Evolutionary conservation across 2,113 vertebrate species (phyloP), one percentile per base, ranked within the genome.

Genomic region (Lonchura striata): DNA sequence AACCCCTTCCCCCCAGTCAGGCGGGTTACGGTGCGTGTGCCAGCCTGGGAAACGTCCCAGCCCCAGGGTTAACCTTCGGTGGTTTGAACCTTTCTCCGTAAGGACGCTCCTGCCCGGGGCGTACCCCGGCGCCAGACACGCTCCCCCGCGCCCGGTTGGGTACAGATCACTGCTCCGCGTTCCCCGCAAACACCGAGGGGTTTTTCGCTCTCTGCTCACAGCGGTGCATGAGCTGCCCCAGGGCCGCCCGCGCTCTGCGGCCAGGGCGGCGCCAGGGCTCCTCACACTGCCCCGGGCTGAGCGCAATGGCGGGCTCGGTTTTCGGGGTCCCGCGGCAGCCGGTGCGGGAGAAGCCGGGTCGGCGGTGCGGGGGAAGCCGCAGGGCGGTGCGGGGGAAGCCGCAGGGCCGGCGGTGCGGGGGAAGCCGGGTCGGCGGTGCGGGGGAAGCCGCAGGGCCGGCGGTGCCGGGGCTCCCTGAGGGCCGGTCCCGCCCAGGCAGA

Each of bases 11-110:
- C 22, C 33, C 28, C 49, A 3, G 35, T 9, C 56, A 14, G 23
- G n/a, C 46, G 5, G 17, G n/a, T 25, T 10, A 24, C 0, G 0
- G 15, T 4, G 33, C 3, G 9, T 3, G 23, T 9, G 23, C 23
- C 68, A n/a, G 68, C 9, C n/a, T 37, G 68, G n/a, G n/a, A 39
- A 46, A 59, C 0, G 3, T 13, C 27, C 24, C 39, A 10, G 5
- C 4, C 12, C 53, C 41, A 1, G 27, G 39, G 44, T 9, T n/a
- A 39, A 42, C 35, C 30, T 2, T 21, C 2, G 9, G 1, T 4
- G 20, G 5, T 68, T 66, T 8, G 23, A 77, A 24, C 61, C 9
- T 9, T 31, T 41, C 37, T 37, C 66, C 7, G 1, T 2, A 47
- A 27, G 50, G 42, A 15, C 16, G 3, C 28, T 27, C 9, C 35